Evolutionary conservation across 2,888 invertebrate species (phyloP).

Genomic region (Pachydiplax longipennis): DNA sequence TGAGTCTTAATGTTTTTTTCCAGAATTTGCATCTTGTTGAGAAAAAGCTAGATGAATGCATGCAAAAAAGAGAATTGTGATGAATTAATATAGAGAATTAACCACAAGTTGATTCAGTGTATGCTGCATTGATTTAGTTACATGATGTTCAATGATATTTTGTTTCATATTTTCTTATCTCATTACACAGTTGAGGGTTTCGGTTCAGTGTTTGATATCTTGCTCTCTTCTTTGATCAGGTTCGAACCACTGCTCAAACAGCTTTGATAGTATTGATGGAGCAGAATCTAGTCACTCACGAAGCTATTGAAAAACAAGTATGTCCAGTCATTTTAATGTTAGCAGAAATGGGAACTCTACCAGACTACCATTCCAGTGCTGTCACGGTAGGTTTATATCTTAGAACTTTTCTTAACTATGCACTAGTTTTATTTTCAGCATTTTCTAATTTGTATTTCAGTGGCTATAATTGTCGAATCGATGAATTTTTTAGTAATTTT

Average conservation of each 20-base stretch:
- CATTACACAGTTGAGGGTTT: too few species aligned
- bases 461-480: too few species aligned
- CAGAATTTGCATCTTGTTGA: neutral
- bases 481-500: too few species aligned
- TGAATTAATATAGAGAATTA: too few species aligned
- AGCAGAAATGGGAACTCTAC: constrained; percentile 61
- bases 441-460: too few species aligned
- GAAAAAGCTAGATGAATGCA: neutral
- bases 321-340: constrained; percentile 70
- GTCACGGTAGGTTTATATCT: constrained; percentile 64
- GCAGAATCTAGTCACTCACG: constrained; percentile 67
- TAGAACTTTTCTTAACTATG: neutral
- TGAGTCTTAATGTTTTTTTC: neutral
- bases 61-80: too few species aligned
- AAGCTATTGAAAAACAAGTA: constrained; percentile 69
- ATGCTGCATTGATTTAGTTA: too few species aligned
- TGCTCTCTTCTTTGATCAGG: constrained; percentile 58
- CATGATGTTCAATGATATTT: neutral
- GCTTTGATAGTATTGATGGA: constrained; percentile 71
- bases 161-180: neutral
- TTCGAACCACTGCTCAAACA: constrained; percentile 70
- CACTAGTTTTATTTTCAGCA: too few species aligned
- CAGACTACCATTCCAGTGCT: constrained; percentile 65
- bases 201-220: neutral
- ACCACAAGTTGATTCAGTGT: too few species aligned